phyloP scores from a whole-genome alignment of 2,797 vertebrate species.

The Scomberomorus guttatus region DNA sequence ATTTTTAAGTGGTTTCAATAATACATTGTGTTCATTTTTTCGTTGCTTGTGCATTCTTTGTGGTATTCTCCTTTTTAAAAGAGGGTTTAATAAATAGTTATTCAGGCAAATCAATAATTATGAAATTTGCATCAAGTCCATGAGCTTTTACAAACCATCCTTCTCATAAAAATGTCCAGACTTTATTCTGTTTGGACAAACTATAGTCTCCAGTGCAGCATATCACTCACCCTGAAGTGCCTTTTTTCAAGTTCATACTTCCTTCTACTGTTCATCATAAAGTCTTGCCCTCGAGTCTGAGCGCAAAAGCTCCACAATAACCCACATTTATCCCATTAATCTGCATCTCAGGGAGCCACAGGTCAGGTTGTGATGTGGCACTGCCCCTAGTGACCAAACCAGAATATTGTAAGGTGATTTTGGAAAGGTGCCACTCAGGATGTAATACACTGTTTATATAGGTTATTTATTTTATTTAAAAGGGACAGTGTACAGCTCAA shows the following conservation, averaged over 20 bases:
- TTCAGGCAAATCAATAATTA: background rate
- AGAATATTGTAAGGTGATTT: background rate
- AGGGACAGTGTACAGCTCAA: too few species aligned
- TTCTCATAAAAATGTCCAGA: background rate
- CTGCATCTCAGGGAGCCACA: slow-evolving; percentile 8
- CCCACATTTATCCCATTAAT: slow-evolving; percentile 5
- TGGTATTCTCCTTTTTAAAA: background rate
- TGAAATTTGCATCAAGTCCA: background rate
- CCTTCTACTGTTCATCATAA: slow-evolving; percentile 10
- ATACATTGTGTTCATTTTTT: background rate
- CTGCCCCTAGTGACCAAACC: slow-evolving; percentile 8
- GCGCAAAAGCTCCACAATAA: background rate
- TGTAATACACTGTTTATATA: background rate
- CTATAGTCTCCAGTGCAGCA: background rate
- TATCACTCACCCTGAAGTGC: background rate
- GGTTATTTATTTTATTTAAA: too few species aligned
- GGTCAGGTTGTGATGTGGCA: background rate
- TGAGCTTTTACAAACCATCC: background rate
- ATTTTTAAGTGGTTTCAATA: background rate
- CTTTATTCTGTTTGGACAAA: background rate
- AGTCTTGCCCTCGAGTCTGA: slow-evolving; percentile 2
- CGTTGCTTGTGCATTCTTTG: background rate
- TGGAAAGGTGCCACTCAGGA: background rate
- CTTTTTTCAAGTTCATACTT: slow-evolving; percentile 16
- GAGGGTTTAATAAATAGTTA: background rate